Conservation (phyloP, 2,113 vertebrate species). For the Marmota flaviventris region DNA sequence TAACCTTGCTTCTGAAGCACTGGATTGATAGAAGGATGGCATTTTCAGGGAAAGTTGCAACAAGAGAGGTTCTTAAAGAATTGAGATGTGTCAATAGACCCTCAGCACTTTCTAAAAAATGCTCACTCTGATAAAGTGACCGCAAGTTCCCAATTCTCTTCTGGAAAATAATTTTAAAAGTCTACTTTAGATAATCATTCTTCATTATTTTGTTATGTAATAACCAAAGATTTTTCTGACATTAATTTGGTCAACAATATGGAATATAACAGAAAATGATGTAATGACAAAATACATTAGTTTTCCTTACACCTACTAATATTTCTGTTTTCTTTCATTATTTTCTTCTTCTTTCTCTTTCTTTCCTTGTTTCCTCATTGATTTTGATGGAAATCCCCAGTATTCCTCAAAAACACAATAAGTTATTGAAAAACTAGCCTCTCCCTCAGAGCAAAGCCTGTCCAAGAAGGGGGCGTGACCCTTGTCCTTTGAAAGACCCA, state of each 20-base stretch:
- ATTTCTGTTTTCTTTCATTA: neutral
- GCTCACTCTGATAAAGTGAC: neutral
- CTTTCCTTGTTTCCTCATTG: neutral
- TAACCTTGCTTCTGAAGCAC: neutral
- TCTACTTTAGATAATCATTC: neutral
- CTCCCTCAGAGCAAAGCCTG: too few relatives aligned
- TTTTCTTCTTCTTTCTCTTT: neutral
- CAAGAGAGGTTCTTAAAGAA: slow-evolving; percentile 20
- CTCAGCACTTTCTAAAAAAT: neutral
- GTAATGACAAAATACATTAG: neutral
- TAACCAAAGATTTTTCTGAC: neutral
- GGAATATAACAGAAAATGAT: neutral
- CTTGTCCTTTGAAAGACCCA: too few relatives aligned
- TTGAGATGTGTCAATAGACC: neutral
- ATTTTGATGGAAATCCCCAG: neutral
- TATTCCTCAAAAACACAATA: neutral
- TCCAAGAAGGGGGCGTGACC: too few relatives aligned
- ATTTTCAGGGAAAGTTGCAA: neutral
- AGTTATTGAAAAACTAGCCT: neutral
- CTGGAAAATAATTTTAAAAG: neutral
- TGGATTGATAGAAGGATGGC: neutral
- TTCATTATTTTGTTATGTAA: neutral
- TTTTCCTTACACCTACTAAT: neutral
- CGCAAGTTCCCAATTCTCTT: neutral
- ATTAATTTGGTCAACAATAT: neutral